Percentiles rank a stretch among this genome's conserved stretches.
Evolutionary conservation across 2,888 invertebrate species (phyloP).

Genomic region (Capitulum mitella): DNA sequence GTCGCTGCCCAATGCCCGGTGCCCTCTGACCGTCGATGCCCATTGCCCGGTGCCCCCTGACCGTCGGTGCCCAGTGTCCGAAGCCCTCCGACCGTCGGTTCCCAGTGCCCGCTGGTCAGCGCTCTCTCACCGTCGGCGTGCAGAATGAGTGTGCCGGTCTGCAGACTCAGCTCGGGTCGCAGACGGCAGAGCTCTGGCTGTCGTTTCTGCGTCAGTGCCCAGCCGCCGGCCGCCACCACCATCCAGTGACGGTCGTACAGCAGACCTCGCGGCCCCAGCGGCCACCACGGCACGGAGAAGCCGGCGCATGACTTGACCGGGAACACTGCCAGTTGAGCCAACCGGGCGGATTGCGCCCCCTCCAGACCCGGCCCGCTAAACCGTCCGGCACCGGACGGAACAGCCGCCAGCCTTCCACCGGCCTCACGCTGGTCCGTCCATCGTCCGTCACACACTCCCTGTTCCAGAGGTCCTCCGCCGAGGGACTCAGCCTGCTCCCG

Average conservation of each 20-base stretch:
- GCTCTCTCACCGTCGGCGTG: constrained; percentile 37
- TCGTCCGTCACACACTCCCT: no score
- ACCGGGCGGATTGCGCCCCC: no score
- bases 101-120: no score
- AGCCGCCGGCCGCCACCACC: constrained; percentile 72
- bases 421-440: background rate
- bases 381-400: no score
- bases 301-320: constrained; percentile 88
- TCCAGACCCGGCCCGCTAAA: no score
- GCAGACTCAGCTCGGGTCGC: constrained; percentile 60
- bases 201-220: constrained; percentile 81
- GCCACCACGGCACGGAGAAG: constrained; percentile 64
- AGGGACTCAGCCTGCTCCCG: no score
- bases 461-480: no score
- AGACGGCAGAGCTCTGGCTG: constrained; percentile 70
- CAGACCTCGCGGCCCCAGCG: constrained; percentile 65
- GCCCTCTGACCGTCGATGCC: background rate
- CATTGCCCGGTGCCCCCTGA: background rate
- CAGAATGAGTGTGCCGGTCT: constrained; percentile 43
- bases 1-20: no score
- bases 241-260: constrained; percentile 89
- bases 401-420: background rate
- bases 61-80: no score
- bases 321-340: constrained; percentile 60
- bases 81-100: no score